phyloP scores from a whole-genome alignment of 37 sponge, comb jelly and placozoan genomes.

The Bolinopsis microptera region DNA sequence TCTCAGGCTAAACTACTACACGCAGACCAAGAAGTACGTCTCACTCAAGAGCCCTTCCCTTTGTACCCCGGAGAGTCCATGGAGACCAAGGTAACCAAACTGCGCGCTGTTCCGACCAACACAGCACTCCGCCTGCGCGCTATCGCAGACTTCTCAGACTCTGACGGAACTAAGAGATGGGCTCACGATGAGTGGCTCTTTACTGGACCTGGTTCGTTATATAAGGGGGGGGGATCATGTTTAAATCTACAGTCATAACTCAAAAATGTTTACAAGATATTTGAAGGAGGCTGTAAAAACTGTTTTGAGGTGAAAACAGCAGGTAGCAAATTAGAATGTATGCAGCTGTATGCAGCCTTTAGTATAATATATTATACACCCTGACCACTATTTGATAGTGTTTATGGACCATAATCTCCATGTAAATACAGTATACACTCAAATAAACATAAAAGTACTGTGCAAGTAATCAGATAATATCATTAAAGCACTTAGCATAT shows the following conservation, averaged over 20 bases:
- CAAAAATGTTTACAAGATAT: not conserved
- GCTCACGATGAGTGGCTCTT: constrained; percentile 99
- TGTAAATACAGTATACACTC: too few species aligned
- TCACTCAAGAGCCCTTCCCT: constrained; percentile 97
- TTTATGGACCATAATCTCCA: too few species aligned
- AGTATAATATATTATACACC: too few species aligned
- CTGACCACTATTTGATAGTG: too few species aligned
- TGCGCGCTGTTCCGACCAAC: constrained; percentile 94
- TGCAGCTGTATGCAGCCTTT: too few species aligned
- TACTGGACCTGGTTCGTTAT: constrained; percentile 92
- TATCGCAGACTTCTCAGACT: constrained; percentile 89
- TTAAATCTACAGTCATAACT: not conserved
- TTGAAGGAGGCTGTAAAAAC: too few species aligned
- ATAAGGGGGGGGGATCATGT: not conserved
- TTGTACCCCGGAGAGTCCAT: constrained; percentile 94
- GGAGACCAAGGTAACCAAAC: constrained; percentile 81
- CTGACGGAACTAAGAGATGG: constrained; percentile 76
- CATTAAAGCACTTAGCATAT: too few species aligned
- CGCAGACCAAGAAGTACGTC: constrained; percentile 96
- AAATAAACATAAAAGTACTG: too few species aligned
- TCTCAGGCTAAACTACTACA: constrained; percentile 82
- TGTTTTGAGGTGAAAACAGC: too few species aligned
- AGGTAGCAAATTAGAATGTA: too few species aligned
- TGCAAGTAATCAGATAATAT: too few species aligned
- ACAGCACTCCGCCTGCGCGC: constrained; percentile 93